Evolutionary conservation across 2,888 invertebrate genomes (phyloP).

Genomic region (Tinea trinotella): DNA sequence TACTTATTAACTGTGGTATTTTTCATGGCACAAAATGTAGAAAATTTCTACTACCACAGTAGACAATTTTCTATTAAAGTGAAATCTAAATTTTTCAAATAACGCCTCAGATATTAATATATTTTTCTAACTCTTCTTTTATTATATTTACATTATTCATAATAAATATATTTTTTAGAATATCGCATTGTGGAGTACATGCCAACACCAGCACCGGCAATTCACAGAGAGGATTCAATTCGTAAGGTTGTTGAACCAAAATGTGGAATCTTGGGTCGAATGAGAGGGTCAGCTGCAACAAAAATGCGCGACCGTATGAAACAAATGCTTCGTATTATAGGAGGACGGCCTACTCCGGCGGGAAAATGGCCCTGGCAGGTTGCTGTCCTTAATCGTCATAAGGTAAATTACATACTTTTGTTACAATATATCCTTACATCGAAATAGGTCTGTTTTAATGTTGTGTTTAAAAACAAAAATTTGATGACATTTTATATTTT

Average conservation of each 20-base stretch:
- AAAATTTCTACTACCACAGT: too few relatives aligned
- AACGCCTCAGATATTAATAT: too few relatives aligned
- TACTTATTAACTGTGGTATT: too few relatives aligned
- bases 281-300: constrained; percentile 36
- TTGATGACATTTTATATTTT: too few relatives aligned
- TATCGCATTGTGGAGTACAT: constrained; percentile 50
- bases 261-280: constrained; percentile 49
- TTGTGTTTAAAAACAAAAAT: too few relatives aligned
- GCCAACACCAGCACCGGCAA: constrained; percentile 39
- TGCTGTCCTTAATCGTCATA: constrained; percentile 87
- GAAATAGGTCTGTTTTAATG: too few relatives aligned
- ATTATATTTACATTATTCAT: too few relatives aligned
- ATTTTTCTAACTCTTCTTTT: too few relatives aligned
- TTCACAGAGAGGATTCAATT: constrained; percentile 45
- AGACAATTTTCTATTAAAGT: neutral
- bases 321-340: constrained; percentile 86
- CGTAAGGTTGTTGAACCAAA: constrained; percentile 27
- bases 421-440: too few relatives aligned
- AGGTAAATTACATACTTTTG: constrained; percentile 62
- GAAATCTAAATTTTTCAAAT: neutral
- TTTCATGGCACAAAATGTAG: too few relatives aligned
- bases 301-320: constrained; percentile 50
- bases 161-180: constrained; percentile 38
- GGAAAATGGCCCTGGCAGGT: constrained; percentile 98
- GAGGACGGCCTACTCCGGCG: constrained; percentile 83